Conservation (phyloP, 1,140 invertebrate species). For the Camponotus vicinus region DNA sequence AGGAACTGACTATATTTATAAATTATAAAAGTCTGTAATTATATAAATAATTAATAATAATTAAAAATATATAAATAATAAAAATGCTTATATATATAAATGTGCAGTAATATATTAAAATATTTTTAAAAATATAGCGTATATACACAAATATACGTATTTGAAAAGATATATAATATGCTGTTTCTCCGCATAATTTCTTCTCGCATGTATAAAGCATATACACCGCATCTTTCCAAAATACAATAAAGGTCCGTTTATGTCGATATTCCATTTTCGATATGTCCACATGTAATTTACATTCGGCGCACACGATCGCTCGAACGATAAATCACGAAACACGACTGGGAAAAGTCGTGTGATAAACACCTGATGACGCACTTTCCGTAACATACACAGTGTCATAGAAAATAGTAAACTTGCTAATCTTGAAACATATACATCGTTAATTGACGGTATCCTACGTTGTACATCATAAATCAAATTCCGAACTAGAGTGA, state of each 20-base stretch:
- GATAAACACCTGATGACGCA: slow-evolving; percentile 59
- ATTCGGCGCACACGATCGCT: slow-evolving; percentile 23
- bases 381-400: slow-evolving; percentile 41
- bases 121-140: not conserved
- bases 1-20: not conserved
- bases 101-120: not conserved
- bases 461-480: slow-evolving; percentile 57
- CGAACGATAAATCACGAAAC: slow-evolving; percentile 46
- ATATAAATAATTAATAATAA: not conserved
- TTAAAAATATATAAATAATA: not conserved
- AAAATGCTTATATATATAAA: not conserved
- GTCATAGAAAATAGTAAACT: slow-evolving; percentile 49
- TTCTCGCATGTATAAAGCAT: not conserved
- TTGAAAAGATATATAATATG: not conserved
- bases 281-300: slow-evolving; percentile 52
- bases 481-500: slow-evolving; percentile 25
- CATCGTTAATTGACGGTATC: slow-evolving; percentile 44
- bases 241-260: slow-evolving; percentile 43
- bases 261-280: slow-evolving; percentile 57
- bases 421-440: not conserved
- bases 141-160: not conserved
- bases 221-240: slow-evolving; percentile 13
- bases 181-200: slow-evolving; percentile 10
- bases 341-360: slow-evolving; percentile 19
- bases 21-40: slow-evolving; percentile 7